Base-by-base conservation (phyloP, 2,113 vertebrate species). In the Saguinus imperator region DNA sequence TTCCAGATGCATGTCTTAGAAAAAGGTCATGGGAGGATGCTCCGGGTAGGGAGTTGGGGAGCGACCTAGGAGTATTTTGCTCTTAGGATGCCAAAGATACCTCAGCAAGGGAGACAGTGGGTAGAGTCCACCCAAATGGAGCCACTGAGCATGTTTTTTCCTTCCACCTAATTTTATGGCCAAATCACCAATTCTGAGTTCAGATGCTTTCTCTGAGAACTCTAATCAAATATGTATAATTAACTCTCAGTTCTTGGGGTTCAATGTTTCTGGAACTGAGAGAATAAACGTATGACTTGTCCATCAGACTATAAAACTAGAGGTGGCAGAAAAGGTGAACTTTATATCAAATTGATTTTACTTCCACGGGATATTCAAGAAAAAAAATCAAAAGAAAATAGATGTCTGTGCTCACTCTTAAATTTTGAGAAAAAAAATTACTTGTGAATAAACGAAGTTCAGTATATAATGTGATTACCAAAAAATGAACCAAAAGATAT, bases 381-480 rank as follows among this genome's bases (percentile, higher is more conserved):
- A n/a, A 64, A 64, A 94, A 93, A 91, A 91, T 12, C 43, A 80
- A 77, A 58, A 61, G 61, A 95, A 75, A 61, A 87, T 50, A 98
- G 85, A 93, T 94, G 35, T 90, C 93, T 77, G 43, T 37, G 52
- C 35, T 98, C 87, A 89, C n/a, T 76, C 18, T 77, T 87, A 93
- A 94, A 95, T 82, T 88, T 79, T 76, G 76, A 43, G 91, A 73
- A 55, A 79, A 79, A 91, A 91, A 98, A 97, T 97, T 45, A 90
- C n/a, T 90, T 96, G 61, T 76, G 77, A 98, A 85, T 94, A 86
- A 95, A 89, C 70, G n/a, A 97, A 93, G 80, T 88, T 97, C 50
- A 92, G 90, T 91, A 85, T 96, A 87, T 96, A 97, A 97, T 94
- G 55, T 94, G 94, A 97, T 97, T 92, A 96, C 68, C 32, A 96